Percentiles rank a stretch among this genome's conserved stretches.
These are phyloP conservation scores for Coendou prehensilis DNA, from an alignment of 2,797 vertebrate genomes.

Conservation along the genomic window DNA sequence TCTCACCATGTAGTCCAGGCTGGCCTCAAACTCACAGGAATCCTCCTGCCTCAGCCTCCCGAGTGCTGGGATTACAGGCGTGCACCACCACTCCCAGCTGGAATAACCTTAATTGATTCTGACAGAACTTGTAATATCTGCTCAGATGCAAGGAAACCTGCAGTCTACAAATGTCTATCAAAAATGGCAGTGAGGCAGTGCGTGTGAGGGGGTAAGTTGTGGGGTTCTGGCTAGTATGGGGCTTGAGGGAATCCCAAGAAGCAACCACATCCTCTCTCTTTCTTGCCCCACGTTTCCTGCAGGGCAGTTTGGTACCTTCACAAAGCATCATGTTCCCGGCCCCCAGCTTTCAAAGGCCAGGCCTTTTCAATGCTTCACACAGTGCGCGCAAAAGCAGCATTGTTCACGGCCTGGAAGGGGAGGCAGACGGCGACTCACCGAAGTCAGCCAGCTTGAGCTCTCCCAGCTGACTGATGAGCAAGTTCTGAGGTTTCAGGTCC, in stretches of 20 bases:
- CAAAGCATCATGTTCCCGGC: background rate
- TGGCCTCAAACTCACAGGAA: background rate
- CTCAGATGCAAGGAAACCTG: background rate
- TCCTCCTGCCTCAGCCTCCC: background rate
- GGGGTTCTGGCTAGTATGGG: background rate
- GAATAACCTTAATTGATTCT: constrained; percentile 8
- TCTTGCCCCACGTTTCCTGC: constrained; percentile 5
- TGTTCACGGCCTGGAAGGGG: constrained; percentile 70
- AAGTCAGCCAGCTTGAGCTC: constrained; percentile 97
- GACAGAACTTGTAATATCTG: constrained; percentile 27
- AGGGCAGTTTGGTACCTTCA: constrained; percentile 41
- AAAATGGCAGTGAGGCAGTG: background rate
- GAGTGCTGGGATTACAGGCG: background rate
- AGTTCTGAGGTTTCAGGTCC: constrained; percentile 97
- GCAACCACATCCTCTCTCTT: background rate
- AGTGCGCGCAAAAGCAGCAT: constrained; percentile 65
- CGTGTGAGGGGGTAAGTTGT: background rate
- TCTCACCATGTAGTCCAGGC: background rate
- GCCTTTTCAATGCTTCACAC: constrained; percentile 53
- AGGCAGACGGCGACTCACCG: constrained; percentile 88
- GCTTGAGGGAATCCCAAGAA: constrained; percentile 4
- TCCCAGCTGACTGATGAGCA: constrained; percentile 96
- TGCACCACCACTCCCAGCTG: background rate
- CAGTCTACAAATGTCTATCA: background rate
- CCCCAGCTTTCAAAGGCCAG: constrained; percentile 61